Base-by-base conservation (phyloP, 1,140 invertebrate genomes). In the Drosophila quadrilineata region DNA sequence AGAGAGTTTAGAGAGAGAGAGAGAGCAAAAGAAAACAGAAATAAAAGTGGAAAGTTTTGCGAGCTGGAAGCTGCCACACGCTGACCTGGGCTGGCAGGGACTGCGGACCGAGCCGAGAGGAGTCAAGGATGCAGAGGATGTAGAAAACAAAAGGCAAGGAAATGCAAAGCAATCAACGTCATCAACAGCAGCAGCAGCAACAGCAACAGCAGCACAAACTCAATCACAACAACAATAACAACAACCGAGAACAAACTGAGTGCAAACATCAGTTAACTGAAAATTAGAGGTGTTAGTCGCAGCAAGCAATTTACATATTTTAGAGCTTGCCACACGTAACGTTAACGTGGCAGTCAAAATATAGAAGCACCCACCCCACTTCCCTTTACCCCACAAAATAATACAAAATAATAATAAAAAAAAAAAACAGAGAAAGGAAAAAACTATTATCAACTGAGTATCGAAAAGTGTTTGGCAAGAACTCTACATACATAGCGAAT, bases 131-230 rank as follows among this genome's bases (percentile, higher is more conserved):
- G 6, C 29, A 33, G 2, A 33, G 16, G 40, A 12, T 10, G 53
- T 24, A 43, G 63, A 54, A 73, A 77, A 71, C 66, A 60, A 75
- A 45, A 75, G 59, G 54, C 74, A 52, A 67, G 79, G 77, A 75
- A 72, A 82, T 82, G 77, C 77, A 62, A 82, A 84, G 77, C 73
- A 82, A 82, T 84, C 77, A 82, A 73, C 77, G 73, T 77, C 77
- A 82, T 73, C 69, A 64, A 26, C 59, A 69, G 54, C 46, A 58
- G 14, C 10, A 74, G 10, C 50, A 65, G 35, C 9, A 66, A 6
- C 63, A 60, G 33, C 19, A 26, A 9, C 46, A 59, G 40, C 26
- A 65, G 38, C 17, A 59, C 33, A 22, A 64, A 10, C 45, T 52
- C 41, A 16, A 71, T 36, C 36, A 62, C 28, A 45, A 57, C 40